A percentile compares a stretch with the other conserved stretches of the same genome.
These are phyloP conservation scores for Synchiropus splendidus DNA, from an alignment of 2,113 vertebrate genomes.

Conservation along the genomic window DNA sequence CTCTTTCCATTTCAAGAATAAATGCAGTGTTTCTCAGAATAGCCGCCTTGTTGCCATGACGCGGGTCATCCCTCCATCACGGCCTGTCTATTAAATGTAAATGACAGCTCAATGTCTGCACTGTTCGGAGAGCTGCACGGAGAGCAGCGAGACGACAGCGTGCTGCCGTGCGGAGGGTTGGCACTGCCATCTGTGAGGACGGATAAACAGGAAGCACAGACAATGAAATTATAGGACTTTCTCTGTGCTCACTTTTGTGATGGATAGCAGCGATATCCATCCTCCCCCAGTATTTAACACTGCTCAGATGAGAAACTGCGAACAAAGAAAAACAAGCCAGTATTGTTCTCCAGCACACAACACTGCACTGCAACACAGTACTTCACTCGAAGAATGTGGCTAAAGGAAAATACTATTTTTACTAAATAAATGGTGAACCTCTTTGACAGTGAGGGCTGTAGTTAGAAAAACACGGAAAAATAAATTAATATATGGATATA, in stretches of 20 bases:
- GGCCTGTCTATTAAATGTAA: constrained; percentile 57
- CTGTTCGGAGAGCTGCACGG: constrained; percentile 62
- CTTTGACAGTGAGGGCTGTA: too few species aligned
- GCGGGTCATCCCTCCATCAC: constrained; percentile 35
- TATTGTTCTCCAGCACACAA: too few species aligned
- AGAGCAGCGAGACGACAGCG: constrained; percentile 47
- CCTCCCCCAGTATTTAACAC: constrained; percentile 59
- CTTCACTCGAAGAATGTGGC: too few species aligned
- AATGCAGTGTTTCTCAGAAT: constrained; percentile 50
- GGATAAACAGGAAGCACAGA: constrained; percentile 54
- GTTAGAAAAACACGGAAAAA: too few species aligned
- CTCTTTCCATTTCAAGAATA: constrained; percentile 55
- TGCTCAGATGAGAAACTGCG: constrained; percentile 30
- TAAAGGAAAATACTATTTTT: too few species aligned
- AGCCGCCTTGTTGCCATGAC: constrained; percentile 53
- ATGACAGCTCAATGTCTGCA: constrained; percentile 57
- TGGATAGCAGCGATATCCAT: constrained; percentile 64
- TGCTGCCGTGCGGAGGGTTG: constrained; percentile 41
- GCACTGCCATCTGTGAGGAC: constrained; percentile 47
- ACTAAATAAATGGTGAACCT: too few species aligned
- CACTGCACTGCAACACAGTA: too few species aligned
- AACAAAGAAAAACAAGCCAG: too few species aligned
- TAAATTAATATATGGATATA: too few species aligned
- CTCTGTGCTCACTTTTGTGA: constrained; percentile 47
- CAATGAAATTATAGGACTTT: constrained; percentile 51